A percentile compares a stretch with the other conserved stretches of the same genome.
These are phyloP conservation scores for Erpobdella octoculata DNA, from an alignment of 2,888 invertebrate genomes.

Conservation along the genomic window DNA sequence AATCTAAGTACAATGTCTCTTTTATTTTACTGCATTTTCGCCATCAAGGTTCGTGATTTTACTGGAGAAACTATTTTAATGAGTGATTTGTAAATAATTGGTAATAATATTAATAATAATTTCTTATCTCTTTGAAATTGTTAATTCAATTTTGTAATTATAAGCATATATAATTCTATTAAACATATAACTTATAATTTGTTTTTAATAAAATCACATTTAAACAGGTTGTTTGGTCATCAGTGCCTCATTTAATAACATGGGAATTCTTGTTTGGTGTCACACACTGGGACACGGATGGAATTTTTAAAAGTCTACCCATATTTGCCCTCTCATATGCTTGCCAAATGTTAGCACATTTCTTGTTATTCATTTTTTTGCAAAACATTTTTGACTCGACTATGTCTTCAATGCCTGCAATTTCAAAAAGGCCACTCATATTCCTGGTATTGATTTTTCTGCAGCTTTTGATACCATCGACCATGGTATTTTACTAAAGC, in stretches of 20 bases:
- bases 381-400: background rate
- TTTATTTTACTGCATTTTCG: constrained; percentile 79
- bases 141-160: too few relatives aligned
- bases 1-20: constrained; percentile 81
- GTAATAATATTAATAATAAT: too few relatives aligned
- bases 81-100: too few relatives aligned
- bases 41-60: constrained; percentile 70
- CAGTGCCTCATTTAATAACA: constrained; percentile 4
- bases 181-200: too few relatives aligned
- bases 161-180: too few relatives aligned
- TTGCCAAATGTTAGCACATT: constrained; percentile 88
- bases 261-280: constrained; percentile 30
- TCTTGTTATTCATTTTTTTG: background rate
- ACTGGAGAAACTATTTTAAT: too few relatives aligned
- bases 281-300: constrained; percentile 61
- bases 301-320: constrained; percentile 81
- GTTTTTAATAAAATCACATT: too few relatives aligned
- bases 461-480: too few relatives aligned
- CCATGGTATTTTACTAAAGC: too few relatives aligned
- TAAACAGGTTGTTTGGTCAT: constrained; percentile 3
- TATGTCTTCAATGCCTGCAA: too few relatives aligned
- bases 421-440: background rate
- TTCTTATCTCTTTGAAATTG: too few relatives aligned
- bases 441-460: background rate
- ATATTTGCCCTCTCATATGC: constrained; percentile 93